Percentiles rank a stretch among this genome's conserved stretches.
Evolutionary conservation across 2,888 invertebrate species (phyloP).

Genomic region (Malthinus seriepunctatus): DNA sequence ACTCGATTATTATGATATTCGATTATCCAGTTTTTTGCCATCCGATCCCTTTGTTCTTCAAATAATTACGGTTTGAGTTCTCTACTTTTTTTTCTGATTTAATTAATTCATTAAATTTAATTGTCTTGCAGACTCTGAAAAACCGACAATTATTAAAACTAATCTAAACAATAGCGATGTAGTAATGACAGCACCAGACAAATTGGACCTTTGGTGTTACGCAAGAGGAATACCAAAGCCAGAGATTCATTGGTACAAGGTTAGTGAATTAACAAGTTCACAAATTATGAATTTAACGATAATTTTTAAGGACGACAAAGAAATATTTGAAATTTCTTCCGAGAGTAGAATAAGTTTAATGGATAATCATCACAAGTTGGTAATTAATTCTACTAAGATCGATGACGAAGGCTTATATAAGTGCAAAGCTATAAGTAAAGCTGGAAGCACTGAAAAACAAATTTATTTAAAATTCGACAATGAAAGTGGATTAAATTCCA

Average conservation of each 20-base stretch:
- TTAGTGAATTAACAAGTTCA: no score
- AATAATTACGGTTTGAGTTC: no score
- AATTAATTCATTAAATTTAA: no score
- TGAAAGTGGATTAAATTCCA: slow-evolving; percentile 38
- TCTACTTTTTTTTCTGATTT: no score
- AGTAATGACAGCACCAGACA: slow-evolving; percentile 46
- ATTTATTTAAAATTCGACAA: slow-evolving; percentile 57
- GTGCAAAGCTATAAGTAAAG: slow-evolving; percentile 60
- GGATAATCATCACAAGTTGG: slow-evolving; percentile 53
- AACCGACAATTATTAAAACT: slow-evolving; percentile 53
- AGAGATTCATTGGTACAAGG: slow-evolving; percentile 70
- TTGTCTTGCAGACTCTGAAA: slow-evolving; percentile 53
- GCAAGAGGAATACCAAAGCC: slow-evolving; percentile 68
- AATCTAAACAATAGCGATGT: slow-evolving; percentile 56
- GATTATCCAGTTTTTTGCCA: no score
- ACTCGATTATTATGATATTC: no score
- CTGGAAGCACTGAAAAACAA: slow-evolving; percentile 53
- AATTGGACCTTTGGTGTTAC: slow-evolving; percentile 57
- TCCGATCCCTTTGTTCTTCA: no score
- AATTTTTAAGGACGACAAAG: slow-evolving; percentile 26
- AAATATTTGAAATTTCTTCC: slow-evolving; percentile 32
- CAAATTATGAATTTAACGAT: no score
- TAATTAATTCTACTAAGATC: slow-evolving; percentile 59
- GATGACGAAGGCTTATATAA: slow-evolving; percentile 64
- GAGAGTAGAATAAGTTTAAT: slow-evolving; percentile 43